Evolutionary conservation across 2,797 vertebrate genomes (phyloP), one percentile per base, ranked within the genome.

Genomic region (Oreonectes daqikongensis): DNA sequence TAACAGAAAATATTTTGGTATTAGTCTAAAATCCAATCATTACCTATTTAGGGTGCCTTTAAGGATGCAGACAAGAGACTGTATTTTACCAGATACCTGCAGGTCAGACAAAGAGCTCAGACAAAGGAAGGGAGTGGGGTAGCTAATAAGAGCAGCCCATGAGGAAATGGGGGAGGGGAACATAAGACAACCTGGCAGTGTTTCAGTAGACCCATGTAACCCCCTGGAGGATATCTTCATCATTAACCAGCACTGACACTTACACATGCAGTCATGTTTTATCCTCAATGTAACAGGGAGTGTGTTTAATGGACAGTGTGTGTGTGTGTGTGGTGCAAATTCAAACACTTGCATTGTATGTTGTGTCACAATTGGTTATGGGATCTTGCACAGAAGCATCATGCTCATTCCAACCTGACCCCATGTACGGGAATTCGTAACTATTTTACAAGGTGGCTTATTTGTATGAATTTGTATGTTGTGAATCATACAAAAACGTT

Each of bases 101-200:
- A 79, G 57, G 42, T 60, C 30, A 79, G 64, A 79, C 77, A 79
- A 79, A 79, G 77, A 79, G 42, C 64, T 52, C 53, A 79, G 55
- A 79, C 77, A 73, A 74, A 73, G 73, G 64, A 40, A 68, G 42
- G 28, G 63, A 61, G 53, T 18, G 17, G 55, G 55, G 63, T 20
- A 12, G 70, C 77, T 73, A 79, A 73, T 73, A 64, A 73, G 63
- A 67, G 40, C 24, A 1, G 28, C 65, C 76, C 40, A 0, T 66
- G 76, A 72, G 60, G 76, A 66, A 57, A 66, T 66, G 77, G 77
- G 77, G 77, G 77, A 79, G 30, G 77, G 77, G 53, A 52, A 40
- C 12, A 63, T 22, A 24, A 63, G 42, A 61, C 63, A 32, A 63
- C 64, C 77, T 79, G 77, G 38, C 68, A 55, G 50, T 46, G 48